Evolutionary conservation across 2,888 invertebrate species (phyloP).

Genomic region (Coecobrya sp.): DNA sequence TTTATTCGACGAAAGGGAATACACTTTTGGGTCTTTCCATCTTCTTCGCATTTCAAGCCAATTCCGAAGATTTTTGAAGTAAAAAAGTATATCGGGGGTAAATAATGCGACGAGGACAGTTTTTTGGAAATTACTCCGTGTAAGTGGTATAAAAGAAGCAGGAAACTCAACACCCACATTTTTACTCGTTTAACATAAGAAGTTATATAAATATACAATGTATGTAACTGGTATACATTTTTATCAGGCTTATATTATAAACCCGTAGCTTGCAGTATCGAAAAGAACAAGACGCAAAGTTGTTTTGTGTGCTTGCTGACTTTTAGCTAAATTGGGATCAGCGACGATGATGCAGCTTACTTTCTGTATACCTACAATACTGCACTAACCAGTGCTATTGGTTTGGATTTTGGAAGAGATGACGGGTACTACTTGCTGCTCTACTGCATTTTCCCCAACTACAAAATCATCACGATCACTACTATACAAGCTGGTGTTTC

Average conservation of each 20-base stretch:
- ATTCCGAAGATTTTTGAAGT: not conserved
- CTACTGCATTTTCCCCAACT: slow-evolving; percentile 49
- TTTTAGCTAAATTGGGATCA: slow-evolving; percentile 79
- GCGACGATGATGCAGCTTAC: slow-evolving; percentile 32
- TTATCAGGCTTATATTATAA: not conserved
- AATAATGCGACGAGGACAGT: slow-evolving; percentile 17
- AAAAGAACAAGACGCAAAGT: slow-evolving; percentile 35
- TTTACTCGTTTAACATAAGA: not conserved
- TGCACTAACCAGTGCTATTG: not conserved
- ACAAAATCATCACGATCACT: slow-evolving; percentile 48
- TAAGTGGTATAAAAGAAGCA: not conserved
- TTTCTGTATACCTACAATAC: not conserved
- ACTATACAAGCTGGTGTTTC: not conserved
- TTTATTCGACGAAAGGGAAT: not conserved
- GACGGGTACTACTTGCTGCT: not conserved
- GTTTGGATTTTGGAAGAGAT: not conserved
- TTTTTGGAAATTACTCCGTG: not conserved
- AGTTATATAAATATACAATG: not conserved
- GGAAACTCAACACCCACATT: not conserved
- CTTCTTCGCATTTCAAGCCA: not conserved
- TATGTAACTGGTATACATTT: not conserved
- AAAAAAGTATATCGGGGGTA: not conserved
- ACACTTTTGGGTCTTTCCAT: not conserved
- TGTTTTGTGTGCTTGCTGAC: slow-evolving; percentile 56
- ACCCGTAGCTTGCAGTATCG: not conserved